Evolutionary conservation across 2,888 invertebrate genomes (phyloP).

Genomic region (Rotaria sp.): DNA sequence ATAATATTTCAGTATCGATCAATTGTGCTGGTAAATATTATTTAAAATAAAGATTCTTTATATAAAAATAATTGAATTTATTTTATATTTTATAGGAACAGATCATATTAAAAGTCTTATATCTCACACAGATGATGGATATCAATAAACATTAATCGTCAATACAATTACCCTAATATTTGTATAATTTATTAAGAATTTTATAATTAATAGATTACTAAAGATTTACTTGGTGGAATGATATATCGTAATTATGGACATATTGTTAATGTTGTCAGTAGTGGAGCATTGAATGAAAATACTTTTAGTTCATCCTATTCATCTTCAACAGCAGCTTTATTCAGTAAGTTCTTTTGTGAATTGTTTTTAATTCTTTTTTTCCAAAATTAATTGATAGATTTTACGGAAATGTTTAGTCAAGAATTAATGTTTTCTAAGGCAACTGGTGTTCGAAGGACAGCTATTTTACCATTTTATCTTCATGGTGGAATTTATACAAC

Average conservation of each 20-base stretch:
- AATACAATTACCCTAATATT: neutral
- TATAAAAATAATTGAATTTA: too few relatives aligned
- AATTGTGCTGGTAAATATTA: neutral
- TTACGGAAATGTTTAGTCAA: neutral
- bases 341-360: neutral
- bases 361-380: neutral
- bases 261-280: neutral
- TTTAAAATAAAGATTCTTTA: neutral
- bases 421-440: neutral
- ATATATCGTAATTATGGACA: neutral
- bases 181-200: neutral
- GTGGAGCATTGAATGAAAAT: neutral
- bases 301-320: neutral
- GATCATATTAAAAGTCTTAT: neutral
- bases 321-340: neutral
- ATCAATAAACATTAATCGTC: neutral
- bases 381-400: neutral
- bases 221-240: neutral
- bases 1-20: neutral
- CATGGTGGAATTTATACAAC: neutral
- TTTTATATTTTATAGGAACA: neutral
- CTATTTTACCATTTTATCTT: constrained; percentile 8
- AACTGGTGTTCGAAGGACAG: neutral
- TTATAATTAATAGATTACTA: neutral
- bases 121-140: neutral